Conservation (phyloP, 2,888 invertebrate genomes). For the Achlya flavicornis region DNA sequence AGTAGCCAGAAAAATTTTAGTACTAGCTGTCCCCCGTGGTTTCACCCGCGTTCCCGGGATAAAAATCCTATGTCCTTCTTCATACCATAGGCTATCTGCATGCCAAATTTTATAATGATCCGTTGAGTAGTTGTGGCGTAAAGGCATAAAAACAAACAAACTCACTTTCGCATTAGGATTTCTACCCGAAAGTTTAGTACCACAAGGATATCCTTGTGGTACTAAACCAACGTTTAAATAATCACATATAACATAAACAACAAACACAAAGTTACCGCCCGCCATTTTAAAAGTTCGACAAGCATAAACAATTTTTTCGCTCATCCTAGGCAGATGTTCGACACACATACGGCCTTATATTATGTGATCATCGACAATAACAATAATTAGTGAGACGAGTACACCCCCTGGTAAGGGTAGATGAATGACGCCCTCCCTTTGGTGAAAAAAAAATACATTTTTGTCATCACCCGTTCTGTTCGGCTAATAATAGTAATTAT, state of each 20-base stretch:
- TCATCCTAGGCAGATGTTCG: constrained; percentile 63
- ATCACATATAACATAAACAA: constrained; percentile 6
- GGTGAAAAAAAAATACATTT: constrained; percentile 35
- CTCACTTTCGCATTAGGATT: too few species aligned
- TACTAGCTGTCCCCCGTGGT: too few species aligned
- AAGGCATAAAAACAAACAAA: too few species aligned
- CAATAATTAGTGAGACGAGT: constrained; percentile 44
- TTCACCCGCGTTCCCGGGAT: too few species aligned
- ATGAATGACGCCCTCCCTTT: constrained; percentile 55
- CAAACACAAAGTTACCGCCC: constrained; percentile 26
- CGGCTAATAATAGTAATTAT: constrained; percentile 64
- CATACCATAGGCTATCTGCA: too few species aligned
- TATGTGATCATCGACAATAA: constrained; percentile 49
- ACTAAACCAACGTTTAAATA: too few species aligned
- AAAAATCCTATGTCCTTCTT: too few species aligned
- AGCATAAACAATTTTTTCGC: constrained; percentile 53
- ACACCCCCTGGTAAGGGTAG: constrained; percentile 39
- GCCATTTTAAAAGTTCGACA: constrained; percentile 38
- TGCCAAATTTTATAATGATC: too few species aligned
- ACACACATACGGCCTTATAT: constrained; percentile 47
- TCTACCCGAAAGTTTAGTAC: too few species aligned
- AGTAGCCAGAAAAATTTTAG: too few species aligned
- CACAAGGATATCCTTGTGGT: too few species aligned
- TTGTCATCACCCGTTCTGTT: constrained; percentile 48
- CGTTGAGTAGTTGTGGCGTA: too few species aligned